Evolutionary conservation across 1,140 invertebrate genomes (phyloP).

Genomic region (Pseudomyrmex cubaensis): DNA sequence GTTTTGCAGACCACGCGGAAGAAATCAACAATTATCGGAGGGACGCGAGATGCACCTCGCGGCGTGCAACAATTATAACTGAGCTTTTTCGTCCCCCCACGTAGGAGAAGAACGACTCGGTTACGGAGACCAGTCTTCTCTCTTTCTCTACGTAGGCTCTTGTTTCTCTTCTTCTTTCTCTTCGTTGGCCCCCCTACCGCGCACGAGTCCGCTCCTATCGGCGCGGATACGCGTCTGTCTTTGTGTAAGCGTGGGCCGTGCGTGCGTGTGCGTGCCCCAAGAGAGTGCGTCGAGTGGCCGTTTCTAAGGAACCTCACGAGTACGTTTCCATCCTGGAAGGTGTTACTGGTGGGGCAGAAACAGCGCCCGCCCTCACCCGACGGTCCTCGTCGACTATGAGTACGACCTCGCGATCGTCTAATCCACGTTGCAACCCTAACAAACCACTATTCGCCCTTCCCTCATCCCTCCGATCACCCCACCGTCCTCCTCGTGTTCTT

Average conservation of each 20-base stretch:
- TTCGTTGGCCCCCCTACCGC: conserved; percentile 19
- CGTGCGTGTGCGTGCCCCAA: conserved; percentile 60
- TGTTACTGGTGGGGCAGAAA: conserved; percentile 83
- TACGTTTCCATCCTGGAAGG: conserved; percentile 78
- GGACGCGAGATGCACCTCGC: conserved; percentile 75
- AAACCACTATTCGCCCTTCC: conserved; percentile 65
- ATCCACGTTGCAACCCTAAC: conserved; percentile 80
- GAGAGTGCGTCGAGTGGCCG: conserved; percentile 61
- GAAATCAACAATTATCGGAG: conserved; percentile 66
- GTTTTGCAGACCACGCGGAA: conserved; percentile 54
- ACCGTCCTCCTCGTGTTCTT: conserved; percentile 54
- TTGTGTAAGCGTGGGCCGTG: conserved; percentile 60
- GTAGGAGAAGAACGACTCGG: conserved; percentile 65
- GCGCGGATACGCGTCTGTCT: conserved; percentile 55
- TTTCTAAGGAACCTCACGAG: conserved; percentile 69
- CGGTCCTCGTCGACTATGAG: conserved; percentile 59
- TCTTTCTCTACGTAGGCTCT: background rate
- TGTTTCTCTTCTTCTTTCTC: background rate
- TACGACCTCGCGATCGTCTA: conserved; percentile 78
- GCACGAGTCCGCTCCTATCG: conserved; percentile 5
- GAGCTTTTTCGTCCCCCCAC: conserved; percentile 83
- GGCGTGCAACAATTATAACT: conserved; percentile 85
- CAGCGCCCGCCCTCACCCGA: conserved; percentile 79
- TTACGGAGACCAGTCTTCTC: conserved; percentile 71
- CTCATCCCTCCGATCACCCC: conserved; percentile 64